A percentile compares a stretch with the other conserved stretches of the same genome.
These are phyloP conservation scores for Ascidia mentula DNA, from an alignment of 23 tunicate genomes.

Conservation along the genomic window DNA sequence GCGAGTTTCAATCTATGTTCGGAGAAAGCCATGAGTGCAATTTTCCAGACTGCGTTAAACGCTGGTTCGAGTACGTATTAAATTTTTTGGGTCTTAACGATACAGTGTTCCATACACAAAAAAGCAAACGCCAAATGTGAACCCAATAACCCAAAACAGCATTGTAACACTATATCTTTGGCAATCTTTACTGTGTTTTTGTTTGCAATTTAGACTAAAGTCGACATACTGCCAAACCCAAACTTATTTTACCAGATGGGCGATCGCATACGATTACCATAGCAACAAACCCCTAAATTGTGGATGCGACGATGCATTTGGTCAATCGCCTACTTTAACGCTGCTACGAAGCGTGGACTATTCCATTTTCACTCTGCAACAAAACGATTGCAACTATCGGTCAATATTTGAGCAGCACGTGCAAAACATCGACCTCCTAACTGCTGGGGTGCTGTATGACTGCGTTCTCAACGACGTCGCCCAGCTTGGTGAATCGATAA, in stretches of 20 bases:
- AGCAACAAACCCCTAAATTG: conserved; percentile 1
- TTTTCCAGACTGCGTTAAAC: neutral
- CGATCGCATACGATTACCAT: conserved; percentile 7
- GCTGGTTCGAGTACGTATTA: conserved; percentile 6
- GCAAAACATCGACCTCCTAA: neutral
- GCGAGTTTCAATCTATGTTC: neutral
- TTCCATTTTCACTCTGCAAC: neutral
- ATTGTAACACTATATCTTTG: too few species aligned
- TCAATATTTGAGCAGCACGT: conserved; percentile 15
- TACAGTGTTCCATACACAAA: too few species aligned
- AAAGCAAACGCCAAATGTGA: too few species aligned
- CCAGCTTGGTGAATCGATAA: neutral
- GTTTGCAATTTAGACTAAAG: too few species aligned
- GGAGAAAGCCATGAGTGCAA: neutral
- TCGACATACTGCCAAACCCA: too few species aligned
- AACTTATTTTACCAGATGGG: neutral
- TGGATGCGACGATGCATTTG: conserved; percentile 16
- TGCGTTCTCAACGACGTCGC: neutral
- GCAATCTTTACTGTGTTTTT: too few species aligned
- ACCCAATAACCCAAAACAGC: too few species aligned
- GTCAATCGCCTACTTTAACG: neutral
- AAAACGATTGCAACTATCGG: neutral
- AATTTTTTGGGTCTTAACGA: neutral
- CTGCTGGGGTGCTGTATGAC: conserved; percentile 10
- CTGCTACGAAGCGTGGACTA: conserved; percentile 9